A percentile compares a stretch with the other conserved stretches of the same genome.
phyloP scores from a whole-genome alignment of 1,140 invertebrate genomes.

The Tetragonula clypearis region DNA sequence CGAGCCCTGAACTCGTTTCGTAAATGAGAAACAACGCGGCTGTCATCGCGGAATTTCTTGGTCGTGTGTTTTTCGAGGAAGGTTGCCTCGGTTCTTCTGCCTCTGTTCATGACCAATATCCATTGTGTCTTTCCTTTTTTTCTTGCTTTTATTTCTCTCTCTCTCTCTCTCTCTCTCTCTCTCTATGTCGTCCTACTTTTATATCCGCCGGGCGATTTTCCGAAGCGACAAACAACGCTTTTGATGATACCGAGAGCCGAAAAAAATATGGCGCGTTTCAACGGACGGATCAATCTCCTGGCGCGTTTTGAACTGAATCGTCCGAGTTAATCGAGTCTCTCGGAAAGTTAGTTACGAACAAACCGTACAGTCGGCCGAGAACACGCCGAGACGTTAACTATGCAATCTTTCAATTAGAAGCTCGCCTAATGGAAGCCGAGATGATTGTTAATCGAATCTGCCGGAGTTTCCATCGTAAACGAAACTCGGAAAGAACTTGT shows the following conservation, averaged over 20 bases:
- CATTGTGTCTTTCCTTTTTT: conserved; percentile 5
- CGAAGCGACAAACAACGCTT: background rate
- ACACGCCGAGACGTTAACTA: background rate
- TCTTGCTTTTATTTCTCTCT: background rate
- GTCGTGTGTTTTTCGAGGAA: background rate
- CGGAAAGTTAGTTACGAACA: background rate
- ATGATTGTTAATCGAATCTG: conserved; percentile 34
- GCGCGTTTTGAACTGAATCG: background rate
- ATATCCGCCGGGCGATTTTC: background rate
- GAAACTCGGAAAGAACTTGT: conserved; percentile 23
- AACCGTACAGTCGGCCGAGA: background rate
- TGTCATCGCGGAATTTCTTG: conserved; percentile 30
- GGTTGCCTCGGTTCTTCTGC: background rate
- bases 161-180: too few species aligned
- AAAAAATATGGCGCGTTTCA: background rate
- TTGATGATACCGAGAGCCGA: background rate
- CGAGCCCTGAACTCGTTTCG: conserved; percentile 4
- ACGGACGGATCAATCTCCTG: background rate
- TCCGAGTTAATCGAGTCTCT: background rate
- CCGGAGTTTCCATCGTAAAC: conserved; percentile 13
- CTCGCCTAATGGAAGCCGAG: background rate
- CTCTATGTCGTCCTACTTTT: background rate
- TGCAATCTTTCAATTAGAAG: conserved; percentile 17
- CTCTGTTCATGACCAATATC: background rate
- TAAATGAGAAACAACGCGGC: conserved; percentile 47